Evolutionary conservation across 2,888 invertebrate genomes (phyloP).

Genomic region (Cyclophora albipunctata): DNA sequence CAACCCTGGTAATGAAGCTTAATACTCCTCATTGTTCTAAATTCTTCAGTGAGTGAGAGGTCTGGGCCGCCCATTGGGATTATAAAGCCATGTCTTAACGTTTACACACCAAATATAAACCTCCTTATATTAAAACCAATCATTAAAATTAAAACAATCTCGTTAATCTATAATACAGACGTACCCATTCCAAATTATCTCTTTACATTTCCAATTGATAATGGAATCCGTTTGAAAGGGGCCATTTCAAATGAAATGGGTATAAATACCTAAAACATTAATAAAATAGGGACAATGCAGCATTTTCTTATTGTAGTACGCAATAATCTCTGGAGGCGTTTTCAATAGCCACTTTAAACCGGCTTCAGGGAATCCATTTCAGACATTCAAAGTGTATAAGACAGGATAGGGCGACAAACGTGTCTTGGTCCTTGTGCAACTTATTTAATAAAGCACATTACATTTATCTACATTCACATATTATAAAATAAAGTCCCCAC

Average conservation of each 20-base stretch:
- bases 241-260: background rate
- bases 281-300: conserved; percentile 13
- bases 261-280: background rate
- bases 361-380: conserved; percentile 27
- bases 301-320: conserved; percentile 20
- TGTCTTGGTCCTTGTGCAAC: background rate
- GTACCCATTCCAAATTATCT: too few species aligned
- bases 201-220: background rate
- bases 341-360: conserved; percentile 30
- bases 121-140: too few species aligned
- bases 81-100: too few species aligned
- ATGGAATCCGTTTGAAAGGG: conserved; percentile 1
- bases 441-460: background rate
- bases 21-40: too few species aligned
- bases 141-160: too few species aligned
- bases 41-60: too few species aligned
- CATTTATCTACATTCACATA: background rate
- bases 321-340: conserved; percentile 12
- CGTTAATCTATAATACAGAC: too few species aligned
- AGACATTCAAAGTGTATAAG: conserved; percentile 31
- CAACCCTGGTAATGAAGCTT: too few species aligned
- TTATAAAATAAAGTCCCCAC: too few species aligned
- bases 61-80: too few species aligned
- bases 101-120: too few species aligned
- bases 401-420: conserved; percentile 4